These are phyloP conservation scores for Notodonta ziczac DNA, from an alignment of 2,888 invertebrate genomes.

Conservation along the genomic window DNA sequence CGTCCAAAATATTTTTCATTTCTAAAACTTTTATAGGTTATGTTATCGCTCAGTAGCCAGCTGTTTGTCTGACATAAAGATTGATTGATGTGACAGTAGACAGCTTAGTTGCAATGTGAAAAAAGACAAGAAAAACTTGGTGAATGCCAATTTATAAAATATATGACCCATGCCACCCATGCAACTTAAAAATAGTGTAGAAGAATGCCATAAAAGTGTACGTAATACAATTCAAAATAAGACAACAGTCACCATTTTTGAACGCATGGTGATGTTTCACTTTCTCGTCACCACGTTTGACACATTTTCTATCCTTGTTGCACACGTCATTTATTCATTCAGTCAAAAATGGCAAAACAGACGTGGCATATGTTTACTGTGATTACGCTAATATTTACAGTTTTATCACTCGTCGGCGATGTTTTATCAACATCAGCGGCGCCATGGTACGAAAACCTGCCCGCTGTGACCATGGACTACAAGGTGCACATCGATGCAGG, in stretches of 20 bases:
- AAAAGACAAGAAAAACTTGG: too few species aligned
- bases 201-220: too few species aligned
- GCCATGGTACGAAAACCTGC: slow-evolving; percentile 94
- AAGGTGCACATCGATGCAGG: slow-evolving; percentile 98
- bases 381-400: slow-evolving; percentile 74
- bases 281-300: slow-evolving; percentile 9
- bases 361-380: slow-evolving; percentile 82
- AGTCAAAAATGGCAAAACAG: slow-evolving; percentile 75
- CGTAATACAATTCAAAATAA: too few species aligned
- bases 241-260: not conserved
- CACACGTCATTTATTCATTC: slow-evolving; percentile 27
- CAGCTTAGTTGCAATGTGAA: too few species aligned
- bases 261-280: slow-evolving; percentile 13
- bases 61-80: not conserved
- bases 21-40: not conserved
- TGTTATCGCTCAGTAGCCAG: not conserved
- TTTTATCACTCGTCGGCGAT: slow-evolving; percentile 79
- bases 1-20: not conserved
- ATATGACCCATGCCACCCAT: too few species aligned
- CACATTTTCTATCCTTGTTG: slow-evolving; percentile 21
- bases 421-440: slow-evolving; percentile 82
- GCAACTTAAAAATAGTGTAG: too few species aligned
- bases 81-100: not conserved
- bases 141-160: too few species aligned
- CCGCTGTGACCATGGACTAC: slow-evolving; percentile 97